phyloP scores from a whole-genome alignment of 2,113 vertebrate species.

The Chaetodon auriga region DNA sequence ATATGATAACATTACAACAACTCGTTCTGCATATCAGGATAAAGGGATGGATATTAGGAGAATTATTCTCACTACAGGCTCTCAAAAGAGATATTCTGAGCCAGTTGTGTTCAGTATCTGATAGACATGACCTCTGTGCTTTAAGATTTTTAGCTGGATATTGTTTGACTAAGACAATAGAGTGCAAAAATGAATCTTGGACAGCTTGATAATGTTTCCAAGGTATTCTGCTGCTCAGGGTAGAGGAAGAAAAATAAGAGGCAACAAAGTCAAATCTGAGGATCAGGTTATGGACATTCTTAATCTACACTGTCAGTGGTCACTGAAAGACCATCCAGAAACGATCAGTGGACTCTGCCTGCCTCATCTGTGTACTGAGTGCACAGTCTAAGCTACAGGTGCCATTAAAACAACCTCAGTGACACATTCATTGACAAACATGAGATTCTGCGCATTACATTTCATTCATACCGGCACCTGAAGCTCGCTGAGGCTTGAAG shows the following conservation, averaged over 20 bases:
- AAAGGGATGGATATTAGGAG: background rate
- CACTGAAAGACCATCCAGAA: background rate
- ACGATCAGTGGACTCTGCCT: background rate
- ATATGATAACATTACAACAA: background rate
- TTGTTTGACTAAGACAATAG: background rate
- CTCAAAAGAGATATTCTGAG: background rate
- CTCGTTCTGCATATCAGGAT: background rate
- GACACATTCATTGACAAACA: background rate
- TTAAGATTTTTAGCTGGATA: background rate
- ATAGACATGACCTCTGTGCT: background rate
- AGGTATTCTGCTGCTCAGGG: background rate
- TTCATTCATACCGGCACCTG: conserved; percentile 21
- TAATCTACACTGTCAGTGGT: background rate
- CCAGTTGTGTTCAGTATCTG: background rate
- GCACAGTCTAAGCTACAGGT: background rate
- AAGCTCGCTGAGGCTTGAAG: conserved; percentile 16
- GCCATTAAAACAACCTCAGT: background rate
- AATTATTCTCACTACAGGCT: background rate
- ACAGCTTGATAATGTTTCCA: background rate
- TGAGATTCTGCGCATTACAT: background rate
- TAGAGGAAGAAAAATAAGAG: background rate
- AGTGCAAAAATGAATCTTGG: background rate
- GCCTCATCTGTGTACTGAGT: conserved; percentile 5
- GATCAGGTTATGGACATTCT: background rate
- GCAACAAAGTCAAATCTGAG: too few species aligned